These are phyloP conservation scores for Prostheceraeus crozeri DNA, from an alignment of 2,888 invertebrate species.

Conservation along the genomic window DNA sequence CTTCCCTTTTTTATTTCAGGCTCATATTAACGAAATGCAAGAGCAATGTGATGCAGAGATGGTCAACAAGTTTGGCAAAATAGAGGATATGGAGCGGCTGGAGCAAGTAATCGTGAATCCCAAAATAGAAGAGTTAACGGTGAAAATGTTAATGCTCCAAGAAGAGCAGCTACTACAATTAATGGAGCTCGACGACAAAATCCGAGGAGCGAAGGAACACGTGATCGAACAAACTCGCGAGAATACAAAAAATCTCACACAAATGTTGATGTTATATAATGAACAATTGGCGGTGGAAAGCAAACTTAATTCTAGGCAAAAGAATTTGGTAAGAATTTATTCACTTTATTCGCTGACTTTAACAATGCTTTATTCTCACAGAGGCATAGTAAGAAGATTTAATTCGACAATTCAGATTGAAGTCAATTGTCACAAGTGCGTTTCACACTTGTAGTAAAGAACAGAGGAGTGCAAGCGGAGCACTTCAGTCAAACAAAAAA, in stretches of 20 bases:
- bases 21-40: constrained; percentile 51
- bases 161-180: constrained; percentile 50
- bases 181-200: constrained; percentile 44
- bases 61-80: constrained; percentile 54
- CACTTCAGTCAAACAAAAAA: too few relatives aligned
- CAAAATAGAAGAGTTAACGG: constrained; percentile 54
- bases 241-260: constrained; percentile 51
- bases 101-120: constrained; percentile 56
- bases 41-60: constrained; percentile 53
- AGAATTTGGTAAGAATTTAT: constrained; percentile 53
- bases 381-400: too few relatives aligned
- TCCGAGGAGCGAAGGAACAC: constrained; percentile 45
- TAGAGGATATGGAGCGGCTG: constrained; percentile 55
- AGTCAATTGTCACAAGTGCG: too few relatives aligned
- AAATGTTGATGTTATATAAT: constrained; percentile 48
- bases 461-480: too few relatives aligned
- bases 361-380: too few relatives aligned
- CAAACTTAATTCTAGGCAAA: constrained; percentile 51
- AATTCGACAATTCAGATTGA: too few relatives aligned
- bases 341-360: too few relatives aligned
- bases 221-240: constrained; percentile 50
- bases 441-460: too few relatives aligned
- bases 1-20: constrained; percentile 44
- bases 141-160: constrained; percentile 46
- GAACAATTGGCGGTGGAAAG: constrained; percentile 48